Percentiles rank a stretch among this genome's conserved stretches.
Conservation (phyloP, 2,113 vertebrate species). For the Campylorhamphus procurvoides region DNA sequence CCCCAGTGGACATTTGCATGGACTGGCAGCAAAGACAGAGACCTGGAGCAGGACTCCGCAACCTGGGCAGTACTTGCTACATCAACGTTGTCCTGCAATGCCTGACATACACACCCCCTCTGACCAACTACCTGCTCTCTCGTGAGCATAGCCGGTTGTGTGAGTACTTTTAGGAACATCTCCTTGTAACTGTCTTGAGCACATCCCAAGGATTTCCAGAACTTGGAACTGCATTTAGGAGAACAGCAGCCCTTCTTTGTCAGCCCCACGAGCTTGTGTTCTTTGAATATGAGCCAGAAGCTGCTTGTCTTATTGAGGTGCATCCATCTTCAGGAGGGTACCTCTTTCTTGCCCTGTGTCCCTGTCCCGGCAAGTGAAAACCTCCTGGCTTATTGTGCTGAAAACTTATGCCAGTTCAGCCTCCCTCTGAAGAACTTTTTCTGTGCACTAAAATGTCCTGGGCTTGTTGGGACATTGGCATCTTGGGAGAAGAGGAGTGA, state of each 20-base stretch:
- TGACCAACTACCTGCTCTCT: not conserved
- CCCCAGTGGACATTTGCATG: constrained; percentile 83
- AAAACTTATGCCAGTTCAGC: not conserved
- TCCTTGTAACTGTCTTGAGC: not conserved
- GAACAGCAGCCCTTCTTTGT: not conserved
- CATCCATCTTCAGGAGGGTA: not conserved
- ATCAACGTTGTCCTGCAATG: constrained; percentile 91
- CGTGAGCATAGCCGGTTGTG: not conserved
- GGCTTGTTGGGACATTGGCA: not conserved
- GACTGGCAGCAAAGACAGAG: constrained; percentile 87
- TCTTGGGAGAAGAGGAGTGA: not conserved
- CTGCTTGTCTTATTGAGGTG: not conserved
- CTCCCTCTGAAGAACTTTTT: not conserved
- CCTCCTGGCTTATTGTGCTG: not conserved
- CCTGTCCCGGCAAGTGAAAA: not conserved
- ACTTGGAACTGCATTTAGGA: not conserved
- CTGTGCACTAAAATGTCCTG: not conserved
- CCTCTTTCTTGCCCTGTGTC: not conserved
- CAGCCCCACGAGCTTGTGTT: not conserved
- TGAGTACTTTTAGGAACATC: not conserved
- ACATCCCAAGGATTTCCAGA: not conserved
- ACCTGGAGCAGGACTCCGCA: constrained; percentile 89
- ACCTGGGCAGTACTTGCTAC: constrained; percentile 91
- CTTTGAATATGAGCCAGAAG: not conserved
- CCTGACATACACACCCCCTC: constrained; percentile 87